phyloP scores from a whole-genome alignment of 1,140 invertebrate genomes.

The Chelonus insularis region DNA sequence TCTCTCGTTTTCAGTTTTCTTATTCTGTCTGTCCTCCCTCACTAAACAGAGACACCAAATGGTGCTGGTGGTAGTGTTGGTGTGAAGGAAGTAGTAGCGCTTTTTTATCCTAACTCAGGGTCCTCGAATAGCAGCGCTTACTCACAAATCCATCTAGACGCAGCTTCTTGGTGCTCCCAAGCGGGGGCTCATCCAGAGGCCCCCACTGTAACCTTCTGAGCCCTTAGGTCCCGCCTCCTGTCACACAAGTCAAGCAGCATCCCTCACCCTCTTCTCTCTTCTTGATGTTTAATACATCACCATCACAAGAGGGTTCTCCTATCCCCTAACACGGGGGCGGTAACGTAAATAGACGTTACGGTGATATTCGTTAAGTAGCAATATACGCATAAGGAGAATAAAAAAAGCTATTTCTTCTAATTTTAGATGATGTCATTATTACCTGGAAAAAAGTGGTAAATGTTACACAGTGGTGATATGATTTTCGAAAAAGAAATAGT shows the following conservation, averaged over 20 bases:
- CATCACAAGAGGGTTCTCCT: conserved; percentile 8
- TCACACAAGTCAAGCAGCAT: conserved; percentile 1
- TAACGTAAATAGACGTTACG: conserved; percentile 33
- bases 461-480: not conserved
- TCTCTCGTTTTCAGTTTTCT: conserved; percentile 11
- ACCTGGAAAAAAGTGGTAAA: too few species aligned
- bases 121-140: conserved; percentile 57
- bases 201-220: conserved; percentile 11
- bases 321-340: conserved; percentile 51
- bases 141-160: conserved; percentile 57
- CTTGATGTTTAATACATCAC: not conserved
- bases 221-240: conserved; percentile 27
- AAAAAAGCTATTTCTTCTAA: too few species aligned
- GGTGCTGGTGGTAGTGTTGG: conserved; percentile 3
- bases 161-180: conserved; percentile 53
- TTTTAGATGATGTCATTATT: too few species aligned
- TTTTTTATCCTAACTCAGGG: conserved; percentile 32
- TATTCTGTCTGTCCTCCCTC: not conserved
- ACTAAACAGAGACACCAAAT: conserved; percentile 4
- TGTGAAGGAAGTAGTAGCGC: conserved; percentile 46
- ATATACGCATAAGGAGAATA: not conserved
- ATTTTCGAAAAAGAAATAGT: not conserved
- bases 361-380: conserved; percentile 28
- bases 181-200: conserved; percentile 22
- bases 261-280: conserved; percentile 28